Evolutionary conservation across 2,797 vertebrate genomes (phyloP).

Genomic region (Thunnus albacares): DNA sequence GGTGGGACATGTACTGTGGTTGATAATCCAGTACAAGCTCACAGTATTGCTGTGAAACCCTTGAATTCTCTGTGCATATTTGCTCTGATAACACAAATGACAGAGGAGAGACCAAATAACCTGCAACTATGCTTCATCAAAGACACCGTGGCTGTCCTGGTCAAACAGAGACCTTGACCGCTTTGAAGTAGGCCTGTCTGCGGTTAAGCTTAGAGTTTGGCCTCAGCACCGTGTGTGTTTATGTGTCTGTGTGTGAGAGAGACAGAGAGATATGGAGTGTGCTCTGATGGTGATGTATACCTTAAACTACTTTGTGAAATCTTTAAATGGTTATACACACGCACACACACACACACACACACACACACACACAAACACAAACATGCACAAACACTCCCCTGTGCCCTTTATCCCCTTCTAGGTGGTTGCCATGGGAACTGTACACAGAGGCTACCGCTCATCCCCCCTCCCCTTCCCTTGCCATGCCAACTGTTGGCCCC

Average conservation of each 20-base stretch:
- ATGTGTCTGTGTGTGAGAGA: neutral
- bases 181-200: conserved; percentile 41
- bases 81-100: conserved; percentile 42
- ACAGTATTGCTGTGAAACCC: conserved; percentile 20
- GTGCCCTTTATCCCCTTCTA: conserved; percentile 62
- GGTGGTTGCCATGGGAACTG: conserved; percentile 60
- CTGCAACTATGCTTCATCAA: conserved; percentile 33
- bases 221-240: conserved; percentile 11
- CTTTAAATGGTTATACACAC: neutral
- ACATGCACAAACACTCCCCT: conserved; percentile 35
- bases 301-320: conserved; percentile 8
- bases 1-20: neutral
- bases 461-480: neutral
- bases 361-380: conserved; percentile 11
- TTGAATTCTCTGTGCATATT: conserved; percentile 32
- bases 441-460: conserved; percentile 51
- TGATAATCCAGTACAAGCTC: conserved; percentile 6
- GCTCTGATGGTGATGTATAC: neutral
- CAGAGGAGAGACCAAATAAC: neutral
- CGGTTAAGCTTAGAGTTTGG: neutral
- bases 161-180: conserved; percentile 35
- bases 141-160: conserved; percentile 37
- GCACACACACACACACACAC: conserved; percentile 16
- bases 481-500: conserved; percentile 42
- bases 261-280: neutral